Percentiles rank a stretch among this genome's conserved stretches.
phyloP scores from a whole-genome alignment of 2,113 vertebrate genomes.

The Mirza zaza region DNA sequence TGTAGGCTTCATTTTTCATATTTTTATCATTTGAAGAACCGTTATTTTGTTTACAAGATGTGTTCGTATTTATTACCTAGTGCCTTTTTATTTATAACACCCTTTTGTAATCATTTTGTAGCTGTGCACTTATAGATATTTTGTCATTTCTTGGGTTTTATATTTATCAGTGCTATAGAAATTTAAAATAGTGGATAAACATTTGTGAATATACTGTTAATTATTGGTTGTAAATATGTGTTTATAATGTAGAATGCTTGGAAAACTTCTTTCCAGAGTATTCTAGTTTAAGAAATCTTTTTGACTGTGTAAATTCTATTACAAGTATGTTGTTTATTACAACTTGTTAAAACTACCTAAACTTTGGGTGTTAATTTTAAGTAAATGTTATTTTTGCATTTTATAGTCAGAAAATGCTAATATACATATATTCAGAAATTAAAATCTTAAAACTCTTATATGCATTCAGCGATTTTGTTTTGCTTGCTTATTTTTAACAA shows the following conservation, averaged over 20 bases:
- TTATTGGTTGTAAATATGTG: not conserved
- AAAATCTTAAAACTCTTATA: not conserved
- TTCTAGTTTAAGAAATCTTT: conserved; percentile 31
- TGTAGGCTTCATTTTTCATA: conserved; percentile 2
- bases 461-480: conserved; percentile 14
- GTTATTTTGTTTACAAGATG: conserved; percentile 16
- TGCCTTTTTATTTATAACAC: conserved; percentile 21
- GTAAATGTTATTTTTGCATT: conserved; percentile 65
- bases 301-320: conserved; percentile 25
- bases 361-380: conserved; percentile 60
- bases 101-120: not conserved
- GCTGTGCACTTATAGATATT: not conserved
- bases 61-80: not conserved
- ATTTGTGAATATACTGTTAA: conserved; percentile 51
- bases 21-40: not conserved
- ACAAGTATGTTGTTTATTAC: conserved; percentile 57
- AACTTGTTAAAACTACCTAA: conserved; percentile 55
- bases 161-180: conserved; percentile 35
- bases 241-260: conserved; percentile 35
- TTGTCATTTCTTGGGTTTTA: conserved; percentile 40
- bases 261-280: not conserved
- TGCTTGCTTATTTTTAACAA: not conserved
- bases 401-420: conserved; percentile 33
- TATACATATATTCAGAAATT: conserved; percentile 41
- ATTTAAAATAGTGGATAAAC: conserved; percentile 22